Evolutionary conservation across 1,140 invertebrate species (phyloP), one percentile per base, ranked within the genome.

Genomic region (Drusus annulatus): DNA sequence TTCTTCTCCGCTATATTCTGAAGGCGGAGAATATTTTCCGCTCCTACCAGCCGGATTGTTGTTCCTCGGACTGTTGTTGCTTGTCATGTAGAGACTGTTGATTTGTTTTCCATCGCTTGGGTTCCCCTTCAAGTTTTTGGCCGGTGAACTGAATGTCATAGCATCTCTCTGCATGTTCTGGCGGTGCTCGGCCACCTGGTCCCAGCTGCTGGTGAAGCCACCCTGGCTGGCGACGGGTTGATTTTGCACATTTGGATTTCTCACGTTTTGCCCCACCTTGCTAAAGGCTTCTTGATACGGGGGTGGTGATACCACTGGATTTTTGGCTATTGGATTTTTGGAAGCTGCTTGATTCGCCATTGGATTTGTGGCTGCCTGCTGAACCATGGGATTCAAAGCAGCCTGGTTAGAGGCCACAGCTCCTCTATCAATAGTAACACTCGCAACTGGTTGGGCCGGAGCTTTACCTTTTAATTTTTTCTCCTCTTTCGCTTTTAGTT

Each of bases 171-270:
- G 52, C 25, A 89, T 85, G 79, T 89, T 86, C 75, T 88, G 84
- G 68, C 89, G 84, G 65, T 90, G 89, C 54, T 88, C 82, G 0
- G 87, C 85, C 75, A 90, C 86, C 68, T 90, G 80, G 63, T 89
- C 88, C 89, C 89, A 90, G 78, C 86, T 89, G n/a, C 86, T 86
- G 0, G 82, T n/a, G 62, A 84, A 83, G 7, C 50, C 74, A 1
- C 23, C 23, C 23, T 51, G 58, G 56, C 23, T 54, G 21, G 23
- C 51, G 60, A 51, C 19, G 2, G 60, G 76, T 68, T 19, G 21
- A 58, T 74, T 74, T 63, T 19, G 45, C 17, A 31, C 19, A 50
- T 31, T 63, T 50, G 28, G 19, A 17, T 23, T 13, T 45, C 36
- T 45, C 16, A 13, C 21, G 19, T 75, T 75, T 58, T 56, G 31